These are phyloP conservation scores for Drosophila mulleri DNA, from an alignment of 2,888 invertebrate species.

Conservation along the genomic window DNA sequence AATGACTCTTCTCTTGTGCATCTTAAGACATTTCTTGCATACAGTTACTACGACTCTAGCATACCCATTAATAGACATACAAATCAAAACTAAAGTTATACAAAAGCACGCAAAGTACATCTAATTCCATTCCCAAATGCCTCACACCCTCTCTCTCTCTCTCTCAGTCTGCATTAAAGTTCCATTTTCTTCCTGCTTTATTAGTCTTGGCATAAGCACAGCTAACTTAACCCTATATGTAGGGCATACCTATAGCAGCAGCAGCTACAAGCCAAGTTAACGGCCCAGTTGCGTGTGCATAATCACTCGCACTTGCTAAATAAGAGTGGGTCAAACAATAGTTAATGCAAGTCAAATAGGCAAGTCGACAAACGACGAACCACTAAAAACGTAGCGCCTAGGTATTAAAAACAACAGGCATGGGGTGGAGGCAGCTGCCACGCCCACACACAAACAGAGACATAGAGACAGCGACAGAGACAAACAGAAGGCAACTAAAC, in stretches of 20 bases:
- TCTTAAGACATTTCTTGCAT: no score
- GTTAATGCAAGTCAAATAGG: constrained; percentile 45
- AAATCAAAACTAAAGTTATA: constrained; percentile 5
- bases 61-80: not conserved
- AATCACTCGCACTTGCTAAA: constrained; percentile 69
- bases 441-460: constrained; percentile 25
- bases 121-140: not conserved
- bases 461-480: not conserved
- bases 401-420: constrained; percentile 2
- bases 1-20: not conserved
- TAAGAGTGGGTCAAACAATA: constrained; percentile 25
- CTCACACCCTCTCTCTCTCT: not conserved
- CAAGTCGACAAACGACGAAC: constrained; percentile 4
- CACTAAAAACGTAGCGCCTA: constrained; percentile 36
- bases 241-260: constrained; percentile 21
- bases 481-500: constrained; percentile 42
- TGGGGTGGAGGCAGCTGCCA: constrained; percentile 3
- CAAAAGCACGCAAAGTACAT: constrained; percentile 8
- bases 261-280: constrained; percentile 46
- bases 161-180: not conserved
- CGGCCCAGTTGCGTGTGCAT: constrained; percentile 70
- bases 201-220: not conserved
- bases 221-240: not conserved
- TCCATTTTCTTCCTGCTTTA: constrained; percentile 13
- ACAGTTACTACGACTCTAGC: not conserved